phyloP scores from a whole-genome alignment of 2,888 invertebrate species.

The Trisateles emortualis region DNA sequence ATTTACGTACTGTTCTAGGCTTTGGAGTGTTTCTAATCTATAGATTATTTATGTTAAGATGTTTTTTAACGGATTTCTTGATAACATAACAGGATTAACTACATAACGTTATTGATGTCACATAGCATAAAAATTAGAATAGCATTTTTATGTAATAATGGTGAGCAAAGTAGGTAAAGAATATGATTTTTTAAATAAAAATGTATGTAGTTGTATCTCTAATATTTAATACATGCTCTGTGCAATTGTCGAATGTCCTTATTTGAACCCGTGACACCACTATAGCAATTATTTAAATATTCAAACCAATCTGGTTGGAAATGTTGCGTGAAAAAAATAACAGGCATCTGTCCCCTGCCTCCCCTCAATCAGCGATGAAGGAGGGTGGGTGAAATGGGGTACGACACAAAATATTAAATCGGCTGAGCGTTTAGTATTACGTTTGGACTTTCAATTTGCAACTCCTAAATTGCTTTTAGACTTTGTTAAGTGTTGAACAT shows the following conservation, averaged over 20 bases:
- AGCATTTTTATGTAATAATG: too few species aligned
- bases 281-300: constrained; percentile 41
- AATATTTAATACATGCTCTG: background rate
- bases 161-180: too few species aligned
- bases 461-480: constrained; percentile 37
- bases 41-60: background rate
- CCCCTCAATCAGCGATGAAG: constrained; percentile 39
- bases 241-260: background rate
- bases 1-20: constrained; percentile 30
- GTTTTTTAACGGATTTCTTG: background rate
- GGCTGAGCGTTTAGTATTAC: constrained; percentile 43
- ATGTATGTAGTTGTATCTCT: background rate
- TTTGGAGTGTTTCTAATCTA: constrained; percentile 6
- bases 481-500: constrained; percentile 27
- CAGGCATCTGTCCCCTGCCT: constrained; percentile 48
- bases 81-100: too few species aligned
- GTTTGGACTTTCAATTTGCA: constrained; percentile 46
- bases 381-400: constrained; percentile 20
- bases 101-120: too few species aligned
- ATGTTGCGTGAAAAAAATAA: constrained; percentile 48
- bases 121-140: too few species aligned
- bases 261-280: constrained; percentile 16
- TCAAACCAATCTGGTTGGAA: constrained; percentile 39
- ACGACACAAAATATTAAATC: constrained; percentile 45
- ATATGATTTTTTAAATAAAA: too few species aligned